Conservation (phyloP, 2,888 invertebrate species). For the Drosophila antonietae region DNA sequence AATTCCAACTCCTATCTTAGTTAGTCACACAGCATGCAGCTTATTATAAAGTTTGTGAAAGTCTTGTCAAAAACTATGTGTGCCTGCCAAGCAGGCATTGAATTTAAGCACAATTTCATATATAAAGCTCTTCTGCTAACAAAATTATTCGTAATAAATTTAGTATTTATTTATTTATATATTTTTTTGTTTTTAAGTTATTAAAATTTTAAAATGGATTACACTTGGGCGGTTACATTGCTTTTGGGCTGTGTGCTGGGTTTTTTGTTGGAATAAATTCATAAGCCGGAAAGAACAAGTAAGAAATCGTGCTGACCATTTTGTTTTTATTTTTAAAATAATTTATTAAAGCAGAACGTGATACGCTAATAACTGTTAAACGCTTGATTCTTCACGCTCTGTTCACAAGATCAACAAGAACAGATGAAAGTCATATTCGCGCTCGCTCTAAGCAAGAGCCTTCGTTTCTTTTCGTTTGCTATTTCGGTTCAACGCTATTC, state of each 20-base stretch:
- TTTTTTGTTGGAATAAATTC: background rate
- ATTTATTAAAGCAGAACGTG: too few species aligned
- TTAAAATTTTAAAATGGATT: slow-evolving; percentile 5
- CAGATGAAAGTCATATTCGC: too few species aligned
- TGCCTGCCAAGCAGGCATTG: background rate
- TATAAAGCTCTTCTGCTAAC: background rate
- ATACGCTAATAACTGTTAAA: too few species aligned
- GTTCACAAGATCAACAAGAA: too few species aligned
- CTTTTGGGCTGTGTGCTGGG: background rate
- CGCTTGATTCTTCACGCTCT: too few species aligned
- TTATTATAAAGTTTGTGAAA: background rate
- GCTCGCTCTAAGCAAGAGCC: too few species aligned
- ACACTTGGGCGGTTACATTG: slow-evolving; percentile 1
- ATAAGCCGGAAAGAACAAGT: background rate
- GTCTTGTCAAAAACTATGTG: background rate
- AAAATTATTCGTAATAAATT: slow-evolving; percentile 1
- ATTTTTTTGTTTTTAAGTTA: background rate
- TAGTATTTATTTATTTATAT: background rate
- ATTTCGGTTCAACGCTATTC: too few species aligned
- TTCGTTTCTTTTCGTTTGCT: too few species aligned
- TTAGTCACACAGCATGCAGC: too few species aligned
- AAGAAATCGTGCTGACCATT: background rate
- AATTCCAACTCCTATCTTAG: too few species aligned
- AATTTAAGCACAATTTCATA: background rate
- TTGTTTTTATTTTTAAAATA: too few species aligned